Evolutionary conservation across 1,140 invertebrate genomes (phyloP).

Genomic region (Pseudomyrmex flavicornis): DNA sequence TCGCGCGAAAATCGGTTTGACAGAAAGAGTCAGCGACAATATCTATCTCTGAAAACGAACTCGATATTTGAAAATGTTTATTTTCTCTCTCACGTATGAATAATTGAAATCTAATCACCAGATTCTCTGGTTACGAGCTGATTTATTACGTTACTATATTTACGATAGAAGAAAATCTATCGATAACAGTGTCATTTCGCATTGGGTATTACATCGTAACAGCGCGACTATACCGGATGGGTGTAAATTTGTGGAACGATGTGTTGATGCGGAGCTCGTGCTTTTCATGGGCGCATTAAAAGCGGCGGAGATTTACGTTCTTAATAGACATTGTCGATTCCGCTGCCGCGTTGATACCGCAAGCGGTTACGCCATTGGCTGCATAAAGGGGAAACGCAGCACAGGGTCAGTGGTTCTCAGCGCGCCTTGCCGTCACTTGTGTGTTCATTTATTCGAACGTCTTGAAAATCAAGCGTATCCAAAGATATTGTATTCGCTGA

Average conservation of each 20-base stretch:
- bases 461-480: constrained; percentile 1
- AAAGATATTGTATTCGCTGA: not conserved
- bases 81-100: too few relatives aligned
- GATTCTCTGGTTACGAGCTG: constrained; percentile 1
- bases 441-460: not conserved
- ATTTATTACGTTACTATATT: not conserved
- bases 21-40: constrained; percentile 20
- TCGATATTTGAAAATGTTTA: too few relatives aligned
- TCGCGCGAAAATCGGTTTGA: constrained; percentile 46
- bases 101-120: not conserved
- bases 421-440: not conserved
- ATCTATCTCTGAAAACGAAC: not conserved
- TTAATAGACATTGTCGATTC: constrained; percentile 55
- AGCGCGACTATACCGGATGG: constrained; percentile 20
- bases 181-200: constrained; percentile 22
- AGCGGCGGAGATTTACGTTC: constrained; percentile 53
- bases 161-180: constrained; percentile 1
- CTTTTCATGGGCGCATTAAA: constrained; percentile 51
- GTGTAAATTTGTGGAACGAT: constrained; percentile 45
- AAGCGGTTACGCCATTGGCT: constrained; percentile 76
- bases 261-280: constrained; percentile 31
- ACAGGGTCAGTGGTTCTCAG: constrained; percentile 72
- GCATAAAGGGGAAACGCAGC: constrained; percentile 77
- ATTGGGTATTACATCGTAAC: constrained; percentile 28
- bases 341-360: constrained; percentile 53